Evolutionary conservation across 1,140 invertebrate species (phyloP), one percentile per base, ranked within the genome.

Genomic region (Homalodisca vitripennis): DNA sequence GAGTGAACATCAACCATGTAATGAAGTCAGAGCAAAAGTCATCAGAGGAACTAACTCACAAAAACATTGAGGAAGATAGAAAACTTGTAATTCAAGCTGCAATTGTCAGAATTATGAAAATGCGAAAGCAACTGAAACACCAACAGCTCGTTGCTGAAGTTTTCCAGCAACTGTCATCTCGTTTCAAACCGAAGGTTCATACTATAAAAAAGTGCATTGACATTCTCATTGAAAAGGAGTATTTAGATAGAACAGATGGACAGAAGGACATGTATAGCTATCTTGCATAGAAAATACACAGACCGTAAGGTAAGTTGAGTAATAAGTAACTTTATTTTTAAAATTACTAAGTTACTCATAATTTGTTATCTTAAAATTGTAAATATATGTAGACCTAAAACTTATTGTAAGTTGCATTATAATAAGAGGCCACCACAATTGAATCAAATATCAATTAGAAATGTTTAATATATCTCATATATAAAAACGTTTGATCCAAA

Each of bases 141-240:
- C 94, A 98, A 77, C 94, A 98, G 78, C 83, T 99, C 17, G 91
- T 99, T 22, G 91, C 91, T 46, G 97, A 99, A 84, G 97, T 83
- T 99, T 84, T 99, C 46, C 95, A 95, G 80, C 97, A 99, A 80
- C 82, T 99, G 17, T 92, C 93, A 17, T 87, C 92, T 27, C 87
- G 97, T 74, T 99, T 99, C 82, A 98, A 98, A 81, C 97, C 98
- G n/a, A 87, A 94, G 80, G 95, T 99, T 57, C 92, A 94, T 75
- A 89, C 98, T 74, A 98, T 99, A 75, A 99, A 99, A 93, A 98
- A 98, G 91, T 99, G 97, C 85, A 99, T 99, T 84, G 98, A 99
- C 83, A 98, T 98, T 78, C 86, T 99, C 75, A 99, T 99, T 77
- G 98, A 99, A 82, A 99, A 99, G 81, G 98, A 99, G 81, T 99